Base-by-base conservation (phyloP, 2,888 invertebrate species). In the Hyles lineata region DNA sequence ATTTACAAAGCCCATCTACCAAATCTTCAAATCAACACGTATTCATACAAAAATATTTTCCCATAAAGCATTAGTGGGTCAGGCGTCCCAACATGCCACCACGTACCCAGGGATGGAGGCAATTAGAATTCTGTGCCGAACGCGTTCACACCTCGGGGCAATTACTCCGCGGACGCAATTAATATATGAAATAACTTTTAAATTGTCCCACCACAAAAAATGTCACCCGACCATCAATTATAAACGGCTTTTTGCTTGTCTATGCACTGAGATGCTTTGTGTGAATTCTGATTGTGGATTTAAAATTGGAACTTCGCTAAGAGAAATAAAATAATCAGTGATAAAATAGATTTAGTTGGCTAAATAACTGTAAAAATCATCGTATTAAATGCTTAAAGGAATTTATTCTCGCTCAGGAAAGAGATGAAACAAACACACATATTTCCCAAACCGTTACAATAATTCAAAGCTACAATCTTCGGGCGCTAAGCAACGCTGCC, bases 401-500 rank as follows among this genome's bases (percentile, higher is more conserved):
- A 23, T 15, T 15, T 50, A 50, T 50, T 43, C 23, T 50, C 43
- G 63, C 63, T 67, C 23, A 50, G 50, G 67, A 50, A 50, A 67
- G 67, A 23, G 19, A 63, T 60, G 67, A 69, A 74, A 35, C 62
- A 73, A 43, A 73, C 61, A 67, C 43, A 69, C 29, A 60, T 62
- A 32, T 69, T 52, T 60, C 60, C 69, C 55, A 62, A 72, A 84
- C 83, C 81, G 77, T 80, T 82, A 87, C 21, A 67, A 67, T 85
- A 85, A 85, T 85, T 90, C 86, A 87, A 85, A 88, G 87, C 87
- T 87, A 89, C 87, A 87, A 86, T 87, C 86, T 87, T 86, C 84
- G 90, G 91, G 90, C 90, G 92, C 89, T 90, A 90, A 91, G 88
- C 90, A 87, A 86, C 88, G 87, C 87, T 85, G 87, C 88, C 91